These are phyloP conservation scores for Craseonycteris thonglongyai DNA, from an alignment of 2,113 vertebrate species.

Conservation along the genomic window DNA sequence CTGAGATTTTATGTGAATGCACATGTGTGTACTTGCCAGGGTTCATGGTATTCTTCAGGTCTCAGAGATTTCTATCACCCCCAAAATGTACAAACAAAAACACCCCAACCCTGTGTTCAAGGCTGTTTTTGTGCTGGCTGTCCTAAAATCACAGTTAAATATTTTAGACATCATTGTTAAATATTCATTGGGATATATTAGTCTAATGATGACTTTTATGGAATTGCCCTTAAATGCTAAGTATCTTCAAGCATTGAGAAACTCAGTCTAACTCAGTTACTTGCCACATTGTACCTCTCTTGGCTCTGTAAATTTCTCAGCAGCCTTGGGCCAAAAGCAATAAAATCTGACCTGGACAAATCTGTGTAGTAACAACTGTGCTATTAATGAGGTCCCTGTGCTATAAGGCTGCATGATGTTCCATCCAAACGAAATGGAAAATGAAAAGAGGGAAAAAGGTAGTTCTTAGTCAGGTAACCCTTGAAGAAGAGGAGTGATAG, in stretches of 20 bases:
- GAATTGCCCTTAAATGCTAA: conserved; percentile 41
- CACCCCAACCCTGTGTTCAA: not conserved
- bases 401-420: not conserved
- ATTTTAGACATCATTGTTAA: not conserved
- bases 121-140: not conserved
- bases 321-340: conserved; percentile 39
- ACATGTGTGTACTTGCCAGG: not conserved
- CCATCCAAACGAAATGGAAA: not conserved
- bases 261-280: not conserved
- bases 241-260: conserved; percentile 2
- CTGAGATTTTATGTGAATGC: conserved; percentile 31
- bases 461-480: not conserved
- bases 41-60: not conserved
- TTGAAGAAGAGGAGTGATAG: not conserved
- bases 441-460: not conserved
- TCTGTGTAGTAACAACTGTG: not conserved
- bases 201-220: conserved; percentile 41
- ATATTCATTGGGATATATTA: conserved; percentile 41
- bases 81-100: not conserved
- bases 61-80: not conserved
- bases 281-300: conserved; percentile 27
- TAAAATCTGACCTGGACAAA: conserved; percentile 59
- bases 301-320: conserved; percentile 52
- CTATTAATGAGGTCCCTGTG: not conserved
- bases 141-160: not conserved